These are phyloP conservation scores for Magallana gigas DNA, from an alignment of 1,140 invertebrate genomes.

Conservation along the genomic window DNA sequence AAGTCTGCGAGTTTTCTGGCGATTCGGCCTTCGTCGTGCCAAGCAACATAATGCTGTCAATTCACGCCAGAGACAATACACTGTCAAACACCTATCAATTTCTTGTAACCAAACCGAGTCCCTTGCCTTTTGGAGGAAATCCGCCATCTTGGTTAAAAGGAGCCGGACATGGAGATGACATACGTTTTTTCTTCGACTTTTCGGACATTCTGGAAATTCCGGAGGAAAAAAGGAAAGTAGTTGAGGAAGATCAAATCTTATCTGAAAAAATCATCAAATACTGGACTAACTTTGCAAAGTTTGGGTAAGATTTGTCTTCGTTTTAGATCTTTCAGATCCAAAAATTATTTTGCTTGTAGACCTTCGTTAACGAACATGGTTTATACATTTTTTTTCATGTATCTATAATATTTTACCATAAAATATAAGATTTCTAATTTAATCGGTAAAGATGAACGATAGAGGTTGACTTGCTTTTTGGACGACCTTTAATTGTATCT, in stretches of 20 bases:
- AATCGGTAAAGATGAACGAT: too few species aligned
- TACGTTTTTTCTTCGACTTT: slow-evolving; percentile 17
- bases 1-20: slow-evolving; percentile 54
- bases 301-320: not conserved
- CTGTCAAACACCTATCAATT: slow-evolving; percentile 41
- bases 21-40: slow-evolving; percentile 60
- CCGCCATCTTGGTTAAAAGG: slow-evolving; percentile 41
- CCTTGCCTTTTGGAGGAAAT: slow-evolving; percentile 30
- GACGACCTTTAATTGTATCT: too few species aligned
- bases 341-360: too few species aligned
- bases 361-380: too few species aligned
- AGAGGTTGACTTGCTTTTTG: too few species aligned
- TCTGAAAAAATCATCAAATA: not conserved
- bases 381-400: too few species aligned
- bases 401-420: too few species aligned
- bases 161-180: slow-evolving; percentile 18
- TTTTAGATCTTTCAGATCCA: not conserved
- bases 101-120: slow-evolving; percentile 15
- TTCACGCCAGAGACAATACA: slow-evolving; percentile 41
- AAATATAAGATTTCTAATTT: too few species aligned
- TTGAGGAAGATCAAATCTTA: not conserved
- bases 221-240: not conserved
- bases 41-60: slow-evolving; percentile 44
- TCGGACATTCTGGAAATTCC: not conserved
- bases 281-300: not conserved